Evolutionary conservation across 37 sponge, comb jelly and placozoan species (phyloP).

Genomic region (Agelas oroides): DNA sequence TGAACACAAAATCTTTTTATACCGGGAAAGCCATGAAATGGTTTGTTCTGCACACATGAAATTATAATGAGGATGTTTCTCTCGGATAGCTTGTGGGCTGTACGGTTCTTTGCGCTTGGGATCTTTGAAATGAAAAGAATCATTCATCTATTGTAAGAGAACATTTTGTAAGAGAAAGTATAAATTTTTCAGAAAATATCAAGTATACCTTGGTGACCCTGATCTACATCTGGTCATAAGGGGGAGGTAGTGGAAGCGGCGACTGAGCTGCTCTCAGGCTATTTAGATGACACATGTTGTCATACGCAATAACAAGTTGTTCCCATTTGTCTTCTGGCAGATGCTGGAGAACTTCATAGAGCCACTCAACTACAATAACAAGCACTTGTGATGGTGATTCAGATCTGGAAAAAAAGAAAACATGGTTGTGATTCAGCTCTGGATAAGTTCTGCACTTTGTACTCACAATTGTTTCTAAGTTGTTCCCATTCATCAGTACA

Average conservation of each 20-base stretch:
- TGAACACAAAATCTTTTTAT: neutral
- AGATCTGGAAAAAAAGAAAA: neutral
- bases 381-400: neutral
- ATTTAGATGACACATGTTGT: neutral
- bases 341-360: neutral
- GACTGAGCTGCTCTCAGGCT: too few relatives aligned
- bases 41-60: neutral
- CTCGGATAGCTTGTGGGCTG: neutral
- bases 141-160: slow-evolving; percentile 5
- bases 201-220: too few relatives aligned
- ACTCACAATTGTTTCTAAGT: too few relatives aligned
- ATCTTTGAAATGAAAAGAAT: neutral
- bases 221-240: too few relatives aligned
- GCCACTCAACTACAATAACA: neutral
- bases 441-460: too few relatives aligned
- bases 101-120: neutral
- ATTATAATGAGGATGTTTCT: slow-evolving; percentile 5
- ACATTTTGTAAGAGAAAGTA: too few relatives aligned
- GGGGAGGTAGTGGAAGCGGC: too few relatives aligned
- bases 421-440: too few relatives aligned
- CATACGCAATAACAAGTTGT: neutral
- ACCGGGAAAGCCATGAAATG: neutral
- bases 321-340: neutral
- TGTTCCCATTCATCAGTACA: too few relatives aligned
- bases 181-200: too few relatives aligned